Percentiles rank a stretch among this genome's conserved stretches.
Conservation (phyloP, 2,113 vertebrate species). For the Aptenodytes patagonicus region DNA sequence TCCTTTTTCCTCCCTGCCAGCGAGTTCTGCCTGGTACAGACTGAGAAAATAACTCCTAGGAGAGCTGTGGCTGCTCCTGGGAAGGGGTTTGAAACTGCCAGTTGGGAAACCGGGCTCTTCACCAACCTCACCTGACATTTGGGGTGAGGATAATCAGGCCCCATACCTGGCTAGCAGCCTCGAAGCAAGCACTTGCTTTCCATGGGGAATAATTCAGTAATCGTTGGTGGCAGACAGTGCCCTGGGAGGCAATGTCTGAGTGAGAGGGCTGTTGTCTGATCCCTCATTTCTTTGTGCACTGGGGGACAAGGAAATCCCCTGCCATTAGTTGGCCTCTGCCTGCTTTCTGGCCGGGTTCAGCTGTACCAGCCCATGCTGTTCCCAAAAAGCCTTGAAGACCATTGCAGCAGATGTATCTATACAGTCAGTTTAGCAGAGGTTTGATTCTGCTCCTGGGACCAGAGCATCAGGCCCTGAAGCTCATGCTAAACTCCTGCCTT, state of each 20-base stretch:
- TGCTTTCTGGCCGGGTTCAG: not conserved
- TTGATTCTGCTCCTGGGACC: not conserved
- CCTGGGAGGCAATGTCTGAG: not conserved
- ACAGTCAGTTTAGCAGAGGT: not conserved
- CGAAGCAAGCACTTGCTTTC: not conserved
- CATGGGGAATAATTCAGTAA: not conserved
- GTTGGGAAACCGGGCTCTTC: not conserved
- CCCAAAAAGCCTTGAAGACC: not conserved
- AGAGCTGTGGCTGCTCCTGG: not conserved
- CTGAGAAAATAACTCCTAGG: not conserved
- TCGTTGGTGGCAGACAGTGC: not conserved
- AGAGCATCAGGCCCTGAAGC: not conserved
- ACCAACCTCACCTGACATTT: not conserved
- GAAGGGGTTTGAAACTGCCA: not conserved
- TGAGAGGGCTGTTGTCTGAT: not conserved
- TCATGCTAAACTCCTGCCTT: not conserved
- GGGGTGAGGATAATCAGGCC: not conserved
- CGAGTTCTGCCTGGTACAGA: not conserved
- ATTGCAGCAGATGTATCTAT: not conserved
- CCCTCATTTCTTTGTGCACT: not conserved
- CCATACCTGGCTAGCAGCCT: not conserved
- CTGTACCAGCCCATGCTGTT: not conserved
- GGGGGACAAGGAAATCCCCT: not conserved
- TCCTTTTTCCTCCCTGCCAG: not conserved
- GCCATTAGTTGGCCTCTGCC: not conserved